phyloP scores from a whole-genome alignment of 1,140 invertebrate species.

The Bombus waltoni region DNA sequence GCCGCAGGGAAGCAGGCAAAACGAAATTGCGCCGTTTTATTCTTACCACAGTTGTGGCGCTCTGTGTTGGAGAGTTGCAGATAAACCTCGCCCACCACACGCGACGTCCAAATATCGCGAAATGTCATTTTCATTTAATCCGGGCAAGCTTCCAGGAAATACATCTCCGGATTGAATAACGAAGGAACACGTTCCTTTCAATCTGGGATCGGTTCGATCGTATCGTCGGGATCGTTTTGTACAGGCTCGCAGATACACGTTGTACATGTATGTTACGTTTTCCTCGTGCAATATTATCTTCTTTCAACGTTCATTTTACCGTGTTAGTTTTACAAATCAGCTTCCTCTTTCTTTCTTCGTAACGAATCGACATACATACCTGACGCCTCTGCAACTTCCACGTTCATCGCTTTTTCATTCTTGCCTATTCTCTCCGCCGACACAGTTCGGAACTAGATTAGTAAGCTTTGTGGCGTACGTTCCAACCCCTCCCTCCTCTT shows the following conservation, averaged over 20 bases:
- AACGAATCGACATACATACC: background rate
- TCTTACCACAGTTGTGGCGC: background rate
- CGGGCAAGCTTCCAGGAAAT: conserved; percentile 39
- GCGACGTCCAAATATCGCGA: background rate
- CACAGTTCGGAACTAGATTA: background rate
- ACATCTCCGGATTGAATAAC: conserved; percentile 33
- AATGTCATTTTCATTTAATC: conserved; percentile 47
- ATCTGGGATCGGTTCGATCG: background rate
- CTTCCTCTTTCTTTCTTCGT: background rate
- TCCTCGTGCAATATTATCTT: background rate
- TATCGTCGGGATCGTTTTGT: background rate
- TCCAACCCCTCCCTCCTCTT: background rate
- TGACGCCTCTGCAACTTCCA: background rate
- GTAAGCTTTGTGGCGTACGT: background rate
- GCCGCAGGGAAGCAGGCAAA: background rate
- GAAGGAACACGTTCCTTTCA: too few relatives aligned
- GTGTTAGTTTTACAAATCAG: background rate
- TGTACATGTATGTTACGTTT: background rate
- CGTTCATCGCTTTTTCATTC: background rate
- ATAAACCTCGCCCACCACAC: background rate
- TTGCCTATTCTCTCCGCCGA: background rate
- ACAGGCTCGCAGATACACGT: background rate
- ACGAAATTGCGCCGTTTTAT: background rate
- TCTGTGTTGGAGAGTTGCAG: background rate
- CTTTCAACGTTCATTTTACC: too few relatives aligned